Conservation (phyloP, 2,797 vertebrate species). For the Cuculus canorus region DNA sequence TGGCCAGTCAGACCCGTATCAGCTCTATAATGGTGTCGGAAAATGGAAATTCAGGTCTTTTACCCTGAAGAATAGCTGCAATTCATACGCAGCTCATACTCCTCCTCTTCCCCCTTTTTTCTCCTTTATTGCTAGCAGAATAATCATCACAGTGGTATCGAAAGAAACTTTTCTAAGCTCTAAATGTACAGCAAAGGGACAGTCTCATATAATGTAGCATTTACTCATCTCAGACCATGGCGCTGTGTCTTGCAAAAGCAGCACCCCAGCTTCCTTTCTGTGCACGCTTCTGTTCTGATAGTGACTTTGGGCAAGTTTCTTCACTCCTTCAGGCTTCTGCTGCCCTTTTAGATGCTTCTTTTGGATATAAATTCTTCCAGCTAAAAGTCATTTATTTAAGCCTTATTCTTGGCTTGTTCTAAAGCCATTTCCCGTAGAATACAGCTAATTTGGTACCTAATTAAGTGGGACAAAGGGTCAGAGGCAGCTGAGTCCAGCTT, state of each 20-base stretch:
- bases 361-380: background rate
- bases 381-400: background rate
- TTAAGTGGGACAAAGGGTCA: background rate
- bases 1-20: background rate
- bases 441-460: background rate
- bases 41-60: background rate
- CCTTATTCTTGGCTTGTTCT: background rate
- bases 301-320: no score
- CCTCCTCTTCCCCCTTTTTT: background rate
- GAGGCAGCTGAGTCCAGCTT: background rate
- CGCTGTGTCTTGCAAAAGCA: no score
- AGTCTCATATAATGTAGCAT: background rate
- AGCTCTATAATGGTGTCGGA: background rate
- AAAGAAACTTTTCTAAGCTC: background rate
- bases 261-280: background rate
- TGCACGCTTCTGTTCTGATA: accelerated
- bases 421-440: background rate
- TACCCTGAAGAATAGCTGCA: background rate
- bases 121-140: background rate
- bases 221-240: background rate
- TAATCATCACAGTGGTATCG: background rate
- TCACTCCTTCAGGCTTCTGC: background rate
- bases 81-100: background rate
- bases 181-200: background rate
- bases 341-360: background rate